A percentile compares a stretch with the other conserved stretches of the same genome.
Evolutionary conservation across 2,113 vertebrate genomes (phyloP).

Genomic region (Ceratotherium simum): DNA sequence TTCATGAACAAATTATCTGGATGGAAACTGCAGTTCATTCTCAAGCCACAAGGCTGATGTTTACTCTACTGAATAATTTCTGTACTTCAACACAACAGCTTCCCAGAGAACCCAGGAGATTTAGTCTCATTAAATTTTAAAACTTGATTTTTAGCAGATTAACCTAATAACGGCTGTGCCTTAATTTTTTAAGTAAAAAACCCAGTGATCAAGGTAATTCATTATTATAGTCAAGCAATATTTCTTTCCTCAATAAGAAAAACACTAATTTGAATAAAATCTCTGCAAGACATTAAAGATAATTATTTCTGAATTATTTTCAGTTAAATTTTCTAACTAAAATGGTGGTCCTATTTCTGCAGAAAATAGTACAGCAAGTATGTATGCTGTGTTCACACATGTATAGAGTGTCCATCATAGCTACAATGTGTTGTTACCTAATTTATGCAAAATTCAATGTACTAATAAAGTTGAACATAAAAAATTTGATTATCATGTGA

Average conservation of each 20-base stretch:
- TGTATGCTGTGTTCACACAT: background rate
- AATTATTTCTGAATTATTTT: slow-evolving; percentile 49
- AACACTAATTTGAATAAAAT: slow-evolving; percentile 44
- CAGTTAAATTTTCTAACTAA: slow-evolving; percentile 32
- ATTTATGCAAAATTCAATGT: slow-evolving; percentile 50
- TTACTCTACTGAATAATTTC: background rate
- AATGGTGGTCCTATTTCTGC: background rate
- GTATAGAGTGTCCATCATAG: background rate
- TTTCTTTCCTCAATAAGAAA: slow-evolving; percentile 52
- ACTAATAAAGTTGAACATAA: slow-evolving; percentile 21
- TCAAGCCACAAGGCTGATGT: slow-evolving; percentile 26
- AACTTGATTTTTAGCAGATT: slow-evolving; percentile 36
- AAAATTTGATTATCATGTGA: background rate
- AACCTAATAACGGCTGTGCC: background rate
- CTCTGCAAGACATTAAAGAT: slow-evolving; percentile 30
- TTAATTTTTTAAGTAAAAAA: slow-evolving; percentile 52
- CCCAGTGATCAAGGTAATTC: background rate
- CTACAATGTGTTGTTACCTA: background rate
- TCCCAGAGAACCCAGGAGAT: slow-evolving; percentile 5
- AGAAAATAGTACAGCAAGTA: background rate
- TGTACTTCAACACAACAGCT: slow-evolving; percentile 19
- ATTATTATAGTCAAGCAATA: slow-evolving; percentile 38
- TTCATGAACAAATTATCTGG: slow-evolving; percentile 32
- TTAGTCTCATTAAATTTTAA: slow-evolving; percentile 21
- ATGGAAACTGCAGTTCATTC: background rate